Conservation (phyloP, 2,113 vertebrate species). For the Tetrao urogallus region DNA sequence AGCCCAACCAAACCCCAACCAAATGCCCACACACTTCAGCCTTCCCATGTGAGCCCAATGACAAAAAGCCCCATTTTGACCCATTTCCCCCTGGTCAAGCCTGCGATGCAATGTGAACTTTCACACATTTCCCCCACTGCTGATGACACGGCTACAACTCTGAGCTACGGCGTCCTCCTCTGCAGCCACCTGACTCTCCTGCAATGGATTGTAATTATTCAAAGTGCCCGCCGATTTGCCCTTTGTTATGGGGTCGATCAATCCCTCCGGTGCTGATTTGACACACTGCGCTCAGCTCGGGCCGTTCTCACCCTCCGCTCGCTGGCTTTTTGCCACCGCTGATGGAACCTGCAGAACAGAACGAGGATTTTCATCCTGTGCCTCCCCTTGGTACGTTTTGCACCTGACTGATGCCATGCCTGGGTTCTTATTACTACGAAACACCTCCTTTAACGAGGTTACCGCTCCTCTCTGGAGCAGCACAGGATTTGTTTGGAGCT, state of each 20-base stretch:
- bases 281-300: not conserved
- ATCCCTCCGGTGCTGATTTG: not conserved
- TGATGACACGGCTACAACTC: not conserved
- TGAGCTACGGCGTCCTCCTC: not conserved
- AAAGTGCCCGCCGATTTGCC: not conserved
- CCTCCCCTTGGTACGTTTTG: not conserved
- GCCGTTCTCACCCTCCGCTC: not conserved
- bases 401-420: not conserved
- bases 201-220: not conserved
- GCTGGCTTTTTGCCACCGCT: not conserved
- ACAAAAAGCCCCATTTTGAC: no score
- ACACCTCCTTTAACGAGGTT: not conserved
- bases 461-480: not conserved
- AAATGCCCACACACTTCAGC: not conserved
- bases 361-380: not conserved
- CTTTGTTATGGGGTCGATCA: not conserved
- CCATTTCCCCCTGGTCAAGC: no score
- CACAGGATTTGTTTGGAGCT: not conserved
- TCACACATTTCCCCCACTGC: not conserved
- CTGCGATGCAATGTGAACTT: no score
- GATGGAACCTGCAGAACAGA: not conserved
- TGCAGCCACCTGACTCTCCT: not conserved
- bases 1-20: not conserved
- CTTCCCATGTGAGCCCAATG: no score
- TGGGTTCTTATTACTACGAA: not conserved